Conservation (phyloP, 2,888 invertebrate species). For the Dolichopus griseipennis region DNA sequence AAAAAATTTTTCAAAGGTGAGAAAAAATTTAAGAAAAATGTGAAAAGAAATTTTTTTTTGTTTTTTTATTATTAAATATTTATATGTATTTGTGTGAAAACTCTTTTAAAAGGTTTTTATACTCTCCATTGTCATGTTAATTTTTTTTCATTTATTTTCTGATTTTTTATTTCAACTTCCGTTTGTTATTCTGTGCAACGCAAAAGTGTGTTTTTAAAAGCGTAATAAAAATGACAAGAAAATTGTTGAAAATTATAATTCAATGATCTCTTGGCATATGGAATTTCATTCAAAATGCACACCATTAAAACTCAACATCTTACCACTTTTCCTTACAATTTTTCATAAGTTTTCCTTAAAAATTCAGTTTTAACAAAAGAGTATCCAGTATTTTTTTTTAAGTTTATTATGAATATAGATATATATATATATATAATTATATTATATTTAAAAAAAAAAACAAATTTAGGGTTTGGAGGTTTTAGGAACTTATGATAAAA, state of each 20-base stretch:
- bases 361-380: too few species aligned
- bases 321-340: too few species aligned
- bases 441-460: too few species aligned
- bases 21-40: neutral
- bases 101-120: neutral
- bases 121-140: neutral
- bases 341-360: too few species aligned
- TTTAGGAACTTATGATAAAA: too few species aligned
- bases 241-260: neutral
- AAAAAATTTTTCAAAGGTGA: neutral
- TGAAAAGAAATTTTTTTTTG: neutral
- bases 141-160: neutral
- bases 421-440: too few species aligned
- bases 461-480: too few species aligned
- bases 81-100: neutral
- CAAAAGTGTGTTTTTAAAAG: neutral
- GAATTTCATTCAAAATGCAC: neutral
- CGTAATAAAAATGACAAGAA: neutral
- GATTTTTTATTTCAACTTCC: neutral
- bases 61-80: neutral
- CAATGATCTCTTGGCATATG: conserved; percentile 3
- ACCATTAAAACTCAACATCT: too few species aligned
- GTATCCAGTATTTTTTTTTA: too few species aligned
- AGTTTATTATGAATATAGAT: too few species aligned
- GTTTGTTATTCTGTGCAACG: too few species aligned